Evolutionary conservation across 2,113 vertebrate genomes (phyloP).

Genomic region (Anthoscopus minutus): DNA sequence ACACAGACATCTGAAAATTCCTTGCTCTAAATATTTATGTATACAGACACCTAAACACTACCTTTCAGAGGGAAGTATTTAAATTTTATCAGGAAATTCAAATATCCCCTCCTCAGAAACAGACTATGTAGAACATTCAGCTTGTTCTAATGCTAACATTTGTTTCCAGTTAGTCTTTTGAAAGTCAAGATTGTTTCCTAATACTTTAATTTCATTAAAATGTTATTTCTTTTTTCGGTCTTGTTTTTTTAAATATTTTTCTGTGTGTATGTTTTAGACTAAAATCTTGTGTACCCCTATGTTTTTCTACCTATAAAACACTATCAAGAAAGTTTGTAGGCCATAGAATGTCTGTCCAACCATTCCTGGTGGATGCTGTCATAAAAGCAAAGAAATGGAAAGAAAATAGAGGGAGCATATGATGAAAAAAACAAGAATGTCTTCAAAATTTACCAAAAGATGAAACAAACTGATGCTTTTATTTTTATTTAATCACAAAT

Average conservation of each 20-base stretch:
- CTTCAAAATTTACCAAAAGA: not conserved
- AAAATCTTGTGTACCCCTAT: not conserved
- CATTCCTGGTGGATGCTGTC: not conserved
- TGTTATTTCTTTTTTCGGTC: not conserved
- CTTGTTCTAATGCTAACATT: not conserved
- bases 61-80: not conserved
- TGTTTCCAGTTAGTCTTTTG: not conserved
- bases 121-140: not conserved
- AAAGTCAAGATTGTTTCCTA: not conserved
- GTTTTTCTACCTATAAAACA: not conserved
- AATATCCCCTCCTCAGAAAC: not conserved
- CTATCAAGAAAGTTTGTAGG: not conserved
- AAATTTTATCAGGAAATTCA: not conserved
- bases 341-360: not conserved
- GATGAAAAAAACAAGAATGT: not conserved
- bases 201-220: not conserved
- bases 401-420: not conserved
- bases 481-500: not conserved
- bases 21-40: not conserved
- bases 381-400: not conserved
- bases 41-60: not conserved
- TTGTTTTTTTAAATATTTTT: not conserved
- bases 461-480: not conserved
- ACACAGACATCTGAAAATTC: not conserved
- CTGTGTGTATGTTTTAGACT: not conserved